A percentile compares a stretch with the other conserved stretches of the same genome.
Evolutionary conservation across 2,888 invertebrate species (phyloP).

Genomic region (Rhaphigaster nebulosa): DNA sequence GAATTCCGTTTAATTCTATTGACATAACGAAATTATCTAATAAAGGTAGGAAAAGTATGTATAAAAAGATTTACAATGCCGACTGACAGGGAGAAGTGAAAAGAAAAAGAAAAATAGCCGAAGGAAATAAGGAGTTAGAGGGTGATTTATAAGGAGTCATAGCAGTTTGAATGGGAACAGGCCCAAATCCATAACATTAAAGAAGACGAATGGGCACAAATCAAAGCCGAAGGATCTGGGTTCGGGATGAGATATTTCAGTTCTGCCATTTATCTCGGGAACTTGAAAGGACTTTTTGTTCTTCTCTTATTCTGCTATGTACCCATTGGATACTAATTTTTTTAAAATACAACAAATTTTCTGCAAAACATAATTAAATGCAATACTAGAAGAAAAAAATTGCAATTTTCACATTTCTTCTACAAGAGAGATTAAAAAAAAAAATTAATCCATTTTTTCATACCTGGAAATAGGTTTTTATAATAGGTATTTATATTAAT

Average conservation of each 20-base stretch:
- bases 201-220: conserved; percentile 16
- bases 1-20: too few relatives aligned
- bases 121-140: conserved; percentile 1
- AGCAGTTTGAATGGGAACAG: conserved; percentile 23
- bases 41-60: not conserved
- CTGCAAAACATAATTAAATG: too few relatives aligned
- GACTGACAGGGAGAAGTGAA: not conserved
- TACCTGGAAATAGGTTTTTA: too few relatives aligned
- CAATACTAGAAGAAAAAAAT: too few relatives aligned
- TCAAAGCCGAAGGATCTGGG: not conserved
- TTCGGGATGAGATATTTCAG: conserved; percentile 21
- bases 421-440: too few relatives aligned
- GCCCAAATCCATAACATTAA: conserved; percentile 30
- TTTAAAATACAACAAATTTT: too few relatives aligned
- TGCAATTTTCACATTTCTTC: too few relatives aligned
- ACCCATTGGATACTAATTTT: not conserved
- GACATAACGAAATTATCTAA: not conserved
- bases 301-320: not conserved
- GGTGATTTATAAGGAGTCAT: conserved; percentile 20
- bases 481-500: too few relatives aligned
- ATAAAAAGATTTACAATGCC: not conserved
- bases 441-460: too few relatives aligned
- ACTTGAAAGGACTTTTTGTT: not conserved
- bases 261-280: not conserved
- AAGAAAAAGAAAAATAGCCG: not conserved